Evolutionary conservation across 2,888 invertebrate genomes (phyloP), one percentile per base, ranked within the genome.

Genomic region (Andrena camellia): DNA sequence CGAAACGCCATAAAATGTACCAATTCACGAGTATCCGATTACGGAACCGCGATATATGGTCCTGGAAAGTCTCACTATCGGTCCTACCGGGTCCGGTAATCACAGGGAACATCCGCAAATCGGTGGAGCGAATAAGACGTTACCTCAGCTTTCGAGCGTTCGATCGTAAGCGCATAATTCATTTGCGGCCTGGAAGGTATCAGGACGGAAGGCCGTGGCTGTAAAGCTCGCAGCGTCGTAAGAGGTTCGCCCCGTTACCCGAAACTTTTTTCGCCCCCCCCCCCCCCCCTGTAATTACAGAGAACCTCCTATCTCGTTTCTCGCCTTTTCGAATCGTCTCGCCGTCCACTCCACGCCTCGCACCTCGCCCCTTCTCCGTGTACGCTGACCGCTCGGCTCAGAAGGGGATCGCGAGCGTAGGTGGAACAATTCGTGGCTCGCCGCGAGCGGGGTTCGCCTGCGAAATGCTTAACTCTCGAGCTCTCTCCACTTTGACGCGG

Each of bases 91-190:
- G 54, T 26, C 42, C 59, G 81, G 68, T 86, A 82, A 87, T 85
- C 88, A 87, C 73, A 69, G 78, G 75, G 78, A 68, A 63, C 68
- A 60, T 59, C 50, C 29, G 62, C 66, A 57, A 66, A 67, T 66
- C 71, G 62, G 23, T 54, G 74, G 60, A 59, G 60, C 62, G 75
- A 86, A 57, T 85, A 78, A 86, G 86, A 86, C 75, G 88, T 86
- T 88, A 88, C 67, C 75, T 48, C 62, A 54, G 78, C 78, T 83
- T 75, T 81, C 86, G 86, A 84, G 23, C 73, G 74, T 72, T 78
- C 84, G 75, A 83, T 78, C 77, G 67, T 64, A 63, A 59, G 73
- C 78, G 83, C 81, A 83, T 86, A 81, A 86, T 83, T 86, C 84
- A 86, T 86, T 83, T 50, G 63, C 71, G 33, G 83, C 74, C 86